These are phyloP conservation scores for Potamilus streckersoni DNA, from an alignment of 1,140 invertebrate genomes.

Conservation along the genomic window DNA sequence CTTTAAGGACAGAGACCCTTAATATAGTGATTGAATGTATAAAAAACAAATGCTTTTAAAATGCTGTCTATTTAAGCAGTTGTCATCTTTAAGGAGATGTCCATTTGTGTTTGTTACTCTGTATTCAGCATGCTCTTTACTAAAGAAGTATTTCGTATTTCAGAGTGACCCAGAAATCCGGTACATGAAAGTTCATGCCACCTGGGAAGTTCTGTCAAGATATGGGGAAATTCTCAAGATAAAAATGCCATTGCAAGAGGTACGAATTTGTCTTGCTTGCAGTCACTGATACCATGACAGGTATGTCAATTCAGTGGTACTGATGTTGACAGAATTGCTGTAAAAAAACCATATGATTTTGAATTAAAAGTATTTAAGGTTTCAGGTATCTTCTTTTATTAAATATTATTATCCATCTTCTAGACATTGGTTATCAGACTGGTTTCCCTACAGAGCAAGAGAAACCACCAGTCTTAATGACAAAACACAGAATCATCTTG, in stretches of 20 bases:
- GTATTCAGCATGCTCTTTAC: background rate
- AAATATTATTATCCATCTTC: no score
- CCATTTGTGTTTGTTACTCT: background rate
- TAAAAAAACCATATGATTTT: no score
- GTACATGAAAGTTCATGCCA: conserved; percentile 92
- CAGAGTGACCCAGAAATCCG: conserved; percentile 50
- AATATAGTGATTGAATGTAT: background rate
- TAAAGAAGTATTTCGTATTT: conserved; percentile 11
- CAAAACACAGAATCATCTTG: no score
- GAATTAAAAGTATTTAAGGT: no score
- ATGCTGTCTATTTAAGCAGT: background rate
- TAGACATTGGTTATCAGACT: no score
- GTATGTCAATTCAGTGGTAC: no score
- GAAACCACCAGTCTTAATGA: no score
- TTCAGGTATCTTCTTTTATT: no score
- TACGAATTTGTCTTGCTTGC: conserved; percentile 19
- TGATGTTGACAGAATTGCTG: no score
- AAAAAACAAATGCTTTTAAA: background rate
- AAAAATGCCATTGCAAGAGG: conserved; percentile 80
- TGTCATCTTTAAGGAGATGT: background rate
- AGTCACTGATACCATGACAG: no score
- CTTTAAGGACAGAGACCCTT: background rate
- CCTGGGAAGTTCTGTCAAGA: conserved; percentile 88
- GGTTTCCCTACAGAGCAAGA: no score
- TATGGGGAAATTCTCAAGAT: conserved; percentile 92